These are phyloP conservation scores for Axea sp. DNA, from an alignment of 2,888 invertebrate species.

Conservation along the genomic window DNA sequence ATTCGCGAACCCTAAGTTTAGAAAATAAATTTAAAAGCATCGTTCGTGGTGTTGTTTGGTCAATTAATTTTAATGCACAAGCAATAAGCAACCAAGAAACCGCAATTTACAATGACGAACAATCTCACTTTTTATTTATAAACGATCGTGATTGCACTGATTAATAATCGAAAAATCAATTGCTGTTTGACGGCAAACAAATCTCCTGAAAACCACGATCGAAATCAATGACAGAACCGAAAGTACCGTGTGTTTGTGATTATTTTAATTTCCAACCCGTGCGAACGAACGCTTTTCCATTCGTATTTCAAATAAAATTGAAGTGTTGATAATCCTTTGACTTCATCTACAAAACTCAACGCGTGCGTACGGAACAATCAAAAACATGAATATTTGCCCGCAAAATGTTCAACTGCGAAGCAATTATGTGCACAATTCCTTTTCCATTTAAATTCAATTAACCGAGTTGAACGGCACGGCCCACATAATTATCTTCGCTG, in stretches of 20 bases:
- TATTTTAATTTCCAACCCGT: conserved; percentile 27
- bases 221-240: conserved; percentile 8
- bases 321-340: conserved; percentile 57
- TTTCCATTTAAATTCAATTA: conserved; percentile 55
- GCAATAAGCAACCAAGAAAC: no score
- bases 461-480: conserved; percentile 31
- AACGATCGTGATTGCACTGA: neutral
- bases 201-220: conserved; percentile 10
- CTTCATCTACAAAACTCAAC: conserved; percentile 39
- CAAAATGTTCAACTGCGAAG: conserved; percentile 49
- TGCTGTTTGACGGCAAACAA: conserved; percentile 26
- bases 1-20: no score
- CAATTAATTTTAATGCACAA: no score
- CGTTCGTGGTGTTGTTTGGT: no score
- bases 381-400: conserved; percentile 37
- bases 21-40: no score
- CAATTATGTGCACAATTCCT: conserved; percentile 52
- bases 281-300: conserved; percentile 18
- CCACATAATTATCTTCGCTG: conserved; percentile 48
- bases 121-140: neutral
- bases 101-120: no score
- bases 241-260: conserved; percentile 24
- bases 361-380: conserved; percentile 23
- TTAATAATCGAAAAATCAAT: conserved; percentile 12
- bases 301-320: conserved; percentile 48